A percentile compares a stretch with the other conserved stretches of the same genome.
phyloP scores from a whole-genome alignment of 2,888 invertebrate species.

The Schizaphis graminum region DNA sequence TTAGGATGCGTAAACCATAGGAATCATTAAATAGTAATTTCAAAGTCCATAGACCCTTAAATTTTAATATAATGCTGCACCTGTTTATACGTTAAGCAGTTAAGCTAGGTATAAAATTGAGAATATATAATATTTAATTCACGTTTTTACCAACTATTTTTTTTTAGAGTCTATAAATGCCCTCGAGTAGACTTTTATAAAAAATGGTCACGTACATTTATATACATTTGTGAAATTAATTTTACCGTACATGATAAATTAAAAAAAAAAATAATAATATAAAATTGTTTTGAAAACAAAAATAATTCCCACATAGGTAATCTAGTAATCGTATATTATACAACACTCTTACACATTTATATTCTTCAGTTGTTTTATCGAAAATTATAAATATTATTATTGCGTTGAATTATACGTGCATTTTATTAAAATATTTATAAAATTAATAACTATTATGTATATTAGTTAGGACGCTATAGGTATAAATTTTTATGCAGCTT shows the following conservation, averaged over 20 bases:
- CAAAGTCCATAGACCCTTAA: not conserved
- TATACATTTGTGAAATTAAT: not conserved
- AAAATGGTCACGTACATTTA: constrained; percentile 45
- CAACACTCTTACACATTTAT: not conserved
- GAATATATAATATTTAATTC: constrained; percentile 32
- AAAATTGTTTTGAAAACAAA: constrained; percentile 39
- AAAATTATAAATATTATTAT: constrained; percentile 20
- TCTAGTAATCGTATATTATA: not conserved
- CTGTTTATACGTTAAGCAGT: not conserved
- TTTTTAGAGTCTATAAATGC: not conserved
- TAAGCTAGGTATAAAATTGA: not conserved
- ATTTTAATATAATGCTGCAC: not conserved
- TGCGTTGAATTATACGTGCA: not conserved
- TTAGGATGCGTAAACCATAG: not conserved
- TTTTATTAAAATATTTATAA: not conserved
- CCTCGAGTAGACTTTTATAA: constrained; percentile 2
- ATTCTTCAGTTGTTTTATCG: constrained; percentile 25
- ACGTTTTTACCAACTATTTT: constrained; percentile 21
- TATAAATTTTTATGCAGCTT: not conserved
- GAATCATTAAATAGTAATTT: not conserved
- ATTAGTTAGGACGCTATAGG: not conserved
- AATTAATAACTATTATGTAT: not conserved
- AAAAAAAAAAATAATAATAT: not conserved
- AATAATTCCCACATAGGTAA: constrained; percentile 41
- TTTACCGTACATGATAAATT: not conserved